These are phyloP conservation scores for Tachuris rubrigastra DNA, from an alignment of 2,113 vertebrate genomes.

Conservation along the genomic window DNA sequence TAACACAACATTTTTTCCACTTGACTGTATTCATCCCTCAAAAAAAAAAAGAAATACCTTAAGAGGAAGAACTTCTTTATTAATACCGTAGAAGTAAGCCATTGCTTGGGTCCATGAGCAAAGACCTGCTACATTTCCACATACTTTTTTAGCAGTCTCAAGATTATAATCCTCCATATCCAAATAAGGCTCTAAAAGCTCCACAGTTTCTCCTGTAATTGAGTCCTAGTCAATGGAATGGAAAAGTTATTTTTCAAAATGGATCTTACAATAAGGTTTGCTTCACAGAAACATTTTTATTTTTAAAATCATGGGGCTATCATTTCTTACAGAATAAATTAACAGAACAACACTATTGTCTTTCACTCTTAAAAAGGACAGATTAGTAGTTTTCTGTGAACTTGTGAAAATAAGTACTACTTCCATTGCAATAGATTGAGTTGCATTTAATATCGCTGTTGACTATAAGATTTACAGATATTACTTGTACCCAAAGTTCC, in stretches of 20 bases:
- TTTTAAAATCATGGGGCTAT: neutral
- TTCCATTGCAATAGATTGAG: neutral
- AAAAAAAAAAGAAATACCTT: constrained; percentile 70
- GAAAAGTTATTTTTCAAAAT: neutral
- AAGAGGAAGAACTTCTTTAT: constrained; percentile 87
- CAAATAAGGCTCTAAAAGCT: constrained; percentile 81
- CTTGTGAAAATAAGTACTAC: neutral
- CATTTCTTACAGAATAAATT: neutral
- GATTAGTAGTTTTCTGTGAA: neutral
- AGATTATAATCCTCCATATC: constrained; percentile 86
- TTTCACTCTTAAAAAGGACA: neutral
- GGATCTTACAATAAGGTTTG: neutral
- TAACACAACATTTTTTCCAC: rapidly evolving
- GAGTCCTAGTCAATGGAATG: constrained; percentile 71
- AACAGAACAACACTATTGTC: neutral
- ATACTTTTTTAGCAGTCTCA: constrained; percentile 83
- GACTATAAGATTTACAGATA: neutral
- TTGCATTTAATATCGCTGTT: neutral
- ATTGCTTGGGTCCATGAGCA: constrained; percentile 88
- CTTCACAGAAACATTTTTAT: neutral
- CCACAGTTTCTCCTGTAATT: constrained; percentile 84
- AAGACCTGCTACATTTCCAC: constrained; percentile 85
- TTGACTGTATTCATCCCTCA: neutral
- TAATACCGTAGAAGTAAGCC: constrained; percentile 84
- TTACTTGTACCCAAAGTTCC: neutral